Evolutionary conservation across 2,888 invertebrate genomes (phyloP).

Genomic region (Drosophila melanosoma): DNA sequence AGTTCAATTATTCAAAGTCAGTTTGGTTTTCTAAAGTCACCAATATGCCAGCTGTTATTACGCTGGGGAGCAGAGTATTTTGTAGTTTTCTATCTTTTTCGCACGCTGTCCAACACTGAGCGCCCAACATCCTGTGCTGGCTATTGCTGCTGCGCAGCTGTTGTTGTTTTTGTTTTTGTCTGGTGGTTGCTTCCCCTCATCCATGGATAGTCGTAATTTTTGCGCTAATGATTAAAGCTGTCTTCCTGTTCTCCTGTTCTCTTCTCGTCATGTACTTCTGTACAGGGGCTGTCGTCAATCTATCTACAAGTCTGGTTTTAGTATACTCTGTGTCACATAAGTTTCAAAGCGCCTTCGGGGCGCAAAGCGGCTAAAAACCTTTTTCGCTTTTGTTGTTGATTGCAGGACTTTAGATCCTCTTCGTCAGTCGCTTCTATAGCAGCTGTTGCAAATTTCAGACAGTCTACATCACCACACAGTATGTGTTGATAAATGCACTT

Average conservation of each 20-base stretch:
- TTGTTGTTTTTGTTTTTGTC: not conserved
- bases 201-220: conserved; percentile 54
- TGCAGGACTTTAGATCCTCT: conserved; percentile 18
- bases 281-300: conserved; percentile 11
- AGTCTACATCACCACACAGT: not conserved
- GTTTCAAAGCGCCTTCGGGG: conserved; percentile 53
- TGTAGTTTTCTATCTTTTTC: not conserved
- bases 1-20: not conserved
- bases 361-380: conserved; percentile 56
- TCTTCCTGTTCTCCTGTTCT: conserved; percentile 37
- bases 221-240: conserved; percentile 78
- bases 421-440: conserved; percentile 39
- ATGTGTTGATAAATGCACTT: conserved; percentile 75
- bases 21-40: not conserved
- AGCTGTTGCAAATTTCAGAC: conserved; percentile 78
- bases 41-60: not conserved
- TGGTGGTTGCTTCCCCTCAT: conserved; percentile 49
- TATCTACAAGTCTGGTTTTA: not conserved
- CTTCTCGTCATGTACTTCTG: conserved; percentile 10
- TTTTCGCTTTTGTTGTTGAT: conserved; percentile 8
- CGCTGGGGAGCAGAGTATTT: conserved; percentile 4
- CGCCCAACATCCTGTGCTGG: conserved; percentile 1
- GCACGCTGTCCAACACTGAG: conserved; percentile 27
- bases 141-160: conserved; percentile 7
- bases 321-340: conserved; percentile 20